Conservation (phyloP, 2,113 vertebrate genomes). For the Copsychus sechellarum region DNA sequence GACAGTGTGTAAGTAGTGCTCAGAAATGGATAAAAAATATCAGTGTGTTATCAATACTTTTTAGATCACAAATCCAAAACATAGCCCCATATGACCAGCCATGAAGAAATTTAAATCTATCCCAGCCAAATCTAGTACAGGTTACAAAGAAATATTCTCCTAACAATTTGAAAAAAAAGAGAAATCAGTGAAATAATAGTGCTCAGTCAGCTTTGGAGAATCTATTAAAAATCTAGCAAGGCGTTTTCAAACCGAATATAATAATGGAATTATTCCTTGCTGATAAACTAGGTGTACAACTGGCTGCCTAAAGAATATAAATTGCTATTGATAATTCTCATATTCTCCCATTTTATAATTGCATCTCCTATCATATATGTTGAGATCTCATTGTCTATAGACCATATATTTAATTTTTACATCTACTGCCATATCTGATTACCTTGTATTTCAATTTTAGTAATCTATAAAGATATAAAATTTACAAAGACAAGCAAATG, state of each 20-base stretch:
- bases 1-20: accelerated
- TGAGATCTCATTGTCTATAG: not conserved
- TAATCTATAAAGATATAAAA: not conserved
- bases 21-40: not conserved
- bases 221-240: not conserved
- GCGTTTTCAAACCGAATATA: not conserved
- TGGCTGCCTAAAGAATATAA: not conserved
- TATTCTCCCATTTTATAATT: not conserved
- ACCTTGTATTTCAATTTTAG: not conserved
- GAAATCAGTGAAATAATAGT: not conserved
- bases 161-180: not conserved
- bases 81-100: accelerated
- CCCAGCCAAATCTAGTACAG: not conserved
- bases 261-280: not conserved
- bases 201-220: not conserved
- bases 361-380: not conserved
- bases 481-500: not conserved
- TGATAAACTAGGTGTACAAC: not conserved
- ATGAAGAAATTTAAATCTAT: not conserved
- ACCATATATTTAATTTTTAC: not conserved
- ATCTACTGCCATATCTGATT: not conserved
- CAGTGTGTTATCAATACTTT: not conserved
- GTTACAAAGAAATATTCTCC: not conserved
- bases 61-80: not conserved
- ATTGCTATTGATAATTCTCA: not conserved